Base-by-base conservation (phyloP, 2,888 invertebrate genomes). In the Phrixothrix hirtus region DNA sequence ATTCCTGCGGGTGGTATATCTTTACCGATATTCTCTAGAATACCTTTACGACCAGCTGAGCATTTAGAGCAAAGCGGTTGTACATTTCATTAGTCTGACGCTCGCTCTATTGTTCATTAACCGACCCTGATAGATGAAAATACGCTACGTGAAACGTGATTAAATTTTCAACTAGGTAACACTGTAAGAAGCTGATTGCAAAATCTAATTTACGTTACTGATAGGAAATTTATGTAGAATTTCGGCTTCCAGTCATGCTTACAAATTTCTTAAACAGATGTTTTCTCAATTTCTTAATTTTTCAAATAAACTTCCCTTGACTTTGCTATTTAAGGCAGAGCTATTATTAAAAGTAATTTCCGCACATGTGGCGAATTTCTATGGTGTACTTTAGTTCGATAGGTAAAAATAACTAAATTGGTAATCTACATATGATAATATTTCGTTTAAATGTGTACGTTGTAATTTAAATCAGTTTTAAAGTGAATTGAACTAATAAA, bases 101-200 rank as follows among this genome's bases (percentile, higher is more conserved):
- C 51, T 51, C 39, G 7, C 17, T 51, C 39, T 45, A 51, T 51
- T 51, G 51, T 51, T 51, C 45, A 51, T 51, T 51, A 51, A 51
- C 45, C 38, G 29, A 43, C 50, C 44, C 37, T 44, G 44, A 34
- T 45, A 51, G 51, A 51, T 45, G 51, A 45, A 51, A 51, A 45
- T 51, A 39, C 51, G 45, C 51, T 30, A 39, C 45, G 41, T 41
- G 51, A 45, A 44, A 45, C 51, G 45, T 51, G 45, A 51, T 51
- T 51, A 51, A 51, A 51, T 51, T 51, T 45, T 25, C 45, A 51
- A 45, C 36, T 35, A 35, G 45, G 35, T 37, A 50, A 38, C 39
- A 31, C 36, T 39, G 45, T 37, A 39, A 30, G 45, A 38, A 39
- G 37, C 38, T 39, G 38, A 47, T 47, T 47, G 38, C 47, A 32